Base-by-base conservation (phyloP, 2,888 invertebrate genomes). In the Melangyna quadrimaculata region DNA sequence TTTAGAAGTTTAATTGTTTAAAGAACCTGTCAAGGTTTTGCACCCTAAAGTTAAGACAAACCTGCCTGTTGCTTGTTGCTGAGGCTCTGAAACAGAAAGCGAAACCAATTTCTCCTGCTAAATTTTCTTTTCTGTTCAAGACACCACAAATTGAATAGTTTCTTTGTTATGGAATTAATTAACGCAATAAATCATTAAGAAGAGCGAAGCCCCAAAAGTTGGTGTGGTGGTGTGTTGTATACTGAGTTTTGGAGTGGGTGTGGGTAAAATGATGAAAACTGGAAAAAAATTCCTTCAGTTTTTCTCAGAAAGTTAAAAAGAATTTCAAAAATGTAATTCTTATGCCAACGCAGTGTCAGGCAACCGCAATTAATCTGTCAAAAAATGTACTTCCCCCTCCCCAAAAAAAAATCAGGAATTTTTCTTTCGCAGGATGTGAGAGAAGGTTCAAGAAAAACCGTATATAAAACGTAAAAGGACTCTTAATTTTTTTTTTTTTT, bases 181-280 rank as follows among this genome's bases (percentile, higher is more conserved):
- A 90, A 90, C 90, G 90, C 89, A 90, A 90, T 90, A 90, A 90
- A 90, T 90, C 90, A 90, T 90, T 90, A 88, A 88, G 73, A 72
- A 67, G 71, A 67, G 48, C 48, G 32, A 78, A 71, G 61, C 75
- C 67, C 9, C 14, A 4, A 27, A 32, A 14, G 10, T n/a, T 27
- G n/a, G 61, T 57, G 29, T 5, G 19, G 37, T 29, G 19, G 37
- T 3, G 24, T 40, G 40, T 22, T 12, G 17, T 1, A 9, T 29
- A 3, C 6, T n/a, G 14, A 0, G 53, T 12, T 24, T 12, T n/a
- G 27, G 2, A n/a, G 8, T 2, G 2, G 24, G 14, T 24, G 19
- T 8, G 17, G 12, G 14, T 9, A 51, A 35, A 51, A 67, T 22
- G 8, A 32, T 32, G 14, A 67, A 29, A 48, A 35, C 5, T n/a